phyloP scores from a whole-genome alignment of 2,888 invertebrate genomes.

The Leptopilina drosophilae region DNA sequence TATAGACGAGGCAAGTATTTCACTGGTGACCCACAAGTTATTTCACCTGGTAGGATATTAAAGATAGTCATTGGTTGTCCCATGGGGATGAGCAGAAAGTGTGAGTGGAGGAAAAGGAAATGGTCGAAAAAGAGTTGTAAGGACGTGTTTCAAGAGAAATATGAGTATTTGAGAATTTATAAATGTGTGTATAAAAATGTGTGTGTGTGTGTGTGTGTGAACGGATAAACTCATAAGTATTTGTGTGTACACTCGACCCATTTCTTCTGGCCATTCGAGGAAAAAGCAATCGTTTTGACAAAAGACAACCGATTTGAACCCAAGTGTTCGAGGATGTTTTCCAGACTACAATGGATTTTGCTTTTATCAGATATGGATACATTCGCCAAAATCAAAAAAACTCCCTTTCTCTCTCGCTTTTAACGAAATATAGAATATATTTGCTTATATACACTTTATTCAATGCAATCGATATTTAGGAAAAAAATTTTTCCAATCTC shows the following conservation, averaged over 20 bases:
- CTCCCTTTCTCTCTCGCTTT: too few species aligned
- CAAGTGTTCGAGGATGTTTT: slow-evolving; percentile 18
- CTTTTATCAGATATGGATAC: slow-evolving; percentile 7
- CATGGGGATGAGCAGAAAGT: slow-evolving; percentile 44
- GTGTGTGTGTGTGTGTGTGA: slow-evolving; percentile 40
- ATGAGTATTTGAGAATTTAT: slow-evolving; percentile 9
- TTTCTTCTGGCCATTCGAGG: slow-evolving; percentile 58
- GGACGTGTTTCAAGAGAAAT: slow-evolving; percentile 28
- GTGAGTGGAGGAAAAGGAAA: slow-evolving; percentile 13
- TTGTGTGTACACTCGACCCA: slow-evolving; percentile 50
- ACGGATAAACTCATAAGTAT: slow-evolving; percentile 14
- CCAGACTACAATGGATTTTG: not conserved
- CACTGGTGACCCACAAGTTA: not conserved
- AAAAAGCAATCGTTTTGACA: slow-evolving; percentile 57
- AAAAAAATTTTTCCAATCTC: too few species aligned
- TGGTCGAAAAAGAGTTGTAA: slow-evolving; percentile 28
- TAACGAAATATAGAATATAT: too few species aligned
- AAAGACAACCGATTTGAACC: slow-evolving; percentile 55
- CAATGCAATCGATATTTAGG: too few species aligned
- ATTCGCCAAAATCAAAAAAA: not conserved
- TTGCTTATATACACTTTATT: too few species aligned
- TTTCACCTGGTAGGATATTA: slow-evolving; percentile 15
- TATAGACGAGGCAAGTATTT: not conserved
- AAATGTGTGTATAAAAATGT: slow-evolving; percentile 5
- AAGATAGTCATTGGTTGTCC: slow-evolving; percentile 42